A percentile compares a stretch with the other conserved stretches of the same genome.
These are phyloP conservation scores for Channa striata DNA, from an alignment of 2,797 vertebrate species.

Conservation along the genomic window DNA sequence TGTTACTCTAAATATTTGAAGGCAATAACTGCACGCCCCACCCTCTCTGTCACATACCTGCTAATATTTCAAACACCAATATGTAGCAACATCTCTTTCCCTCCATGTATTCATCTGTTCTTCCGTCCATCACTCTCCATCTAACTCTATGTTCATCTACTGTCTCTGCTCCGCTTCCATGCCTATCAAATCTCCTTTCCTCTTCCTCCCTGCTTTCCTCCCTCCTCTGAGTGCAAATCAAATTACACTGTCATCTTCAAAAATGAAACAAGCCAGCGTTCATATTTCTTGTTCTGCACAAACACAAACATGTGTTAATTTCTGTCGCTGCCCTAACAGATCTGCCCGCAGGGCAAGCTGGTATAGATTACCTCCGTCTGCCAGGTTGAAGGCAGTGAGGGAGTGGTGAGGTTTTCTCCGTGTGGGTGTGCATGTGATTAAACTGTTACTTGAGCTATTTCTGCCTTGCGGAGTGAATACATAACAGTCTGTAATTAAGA, in stretches of 20 bases:
- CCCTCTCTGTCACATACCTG: background rate
- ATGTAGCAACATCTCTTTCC: constrained; percentile 10
- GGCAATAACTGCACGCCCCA: constrained; percentile 7
- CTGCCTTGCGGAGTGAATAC: constrained; percentile 49
- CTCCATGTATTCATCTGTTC: background rate
- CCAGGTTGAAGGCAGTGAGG: constrained; percentile 24
- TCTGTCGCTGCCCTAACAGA: constrained; percentile 67
- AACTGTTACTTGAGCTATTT: constrained; percentile 55
- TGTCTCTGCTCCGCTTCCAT: constrained; percentile 3
- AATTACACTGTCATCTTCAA: constrained; percentile 69
- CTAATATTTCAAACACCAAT: constrained; percentile 40
- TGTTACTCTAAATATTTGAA: constrained; percentile 51
- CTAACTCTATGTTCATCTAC: background rate
- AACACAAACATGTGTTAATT: constrained; percentile 78
- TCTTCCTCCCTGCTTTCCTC: background rate
- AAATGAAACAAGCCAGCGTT: constrained; percentile 64
- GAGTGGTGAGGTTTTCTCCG: constrained; percentile 41
- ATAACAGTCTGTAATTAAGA: constrained; percentile 46
- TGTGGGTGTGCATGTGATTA: constrained; percentile 65
- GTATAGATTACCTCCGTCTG: constrained; percentile 69
- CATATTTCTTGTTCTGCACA: constrained; percentile 71
- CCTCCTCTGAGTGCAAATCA: constrained; percentile 50
- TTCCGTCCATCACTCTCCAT: constrained; percentile 24
- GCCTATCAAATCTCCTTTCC: constrained; percentile 23
- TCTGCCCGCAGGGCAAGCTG: constrained; percentile 61